phyloP scores from a whole-genome alignment of 2,888 invertebrate genomes.

The Apotomis capreana region DNA sequence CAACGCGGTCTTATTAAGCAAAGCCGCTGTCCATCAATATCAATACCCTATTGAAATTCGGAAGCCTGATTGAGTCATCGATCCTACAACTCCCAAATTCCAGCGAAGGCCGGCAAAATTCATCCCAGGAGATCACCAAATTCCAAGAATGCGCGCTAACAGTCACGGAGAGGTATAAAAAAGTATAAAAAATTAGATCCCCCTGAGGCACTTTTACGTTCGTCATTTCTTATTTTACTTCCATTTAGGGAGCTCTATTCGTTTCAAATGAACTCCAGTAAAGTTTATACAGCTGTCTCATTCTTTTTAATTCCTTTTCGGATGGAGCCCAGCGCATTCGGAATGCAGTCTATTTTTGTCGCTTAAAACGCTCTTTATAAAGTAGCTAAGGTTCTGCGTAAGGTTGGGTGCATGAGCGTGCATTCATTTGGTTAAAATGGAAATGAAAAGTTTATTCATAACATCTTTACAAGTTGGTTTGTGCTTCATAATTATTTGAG shows the following conservation, averaged over 20 bases:
- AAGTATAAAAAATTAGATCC: constrained; percentile 35
- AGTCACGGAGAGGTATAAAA: constrained; percentile 17
- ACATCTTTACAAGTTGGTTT: no score
- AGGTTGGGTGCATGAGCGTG: constrained; percentile 23
- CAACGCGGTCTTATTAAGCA: no score
- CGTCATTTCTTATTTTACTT: constrained; percentile 40
- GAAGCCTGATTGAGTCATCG: constrained; percentile 17
- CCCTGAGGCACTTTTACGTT: constrained; percentile 38
- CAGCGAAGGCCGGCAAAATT: constrained; percentile 16
- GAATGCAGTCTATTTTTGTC: constrained; percentile 43
- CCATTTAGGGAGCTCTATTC: constrained; percentile 41
- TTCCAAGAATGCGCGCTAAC: constrained; percentile 28
- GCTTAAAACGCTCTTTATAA: constrained; percentile 43
- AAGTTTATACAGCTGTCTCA: constrained; percentile 40
- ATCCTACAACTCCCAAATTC: constrained; percentile 24
- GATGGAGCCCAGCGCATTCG: constrained; percentile 34
- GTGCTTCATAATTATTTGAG: no score
- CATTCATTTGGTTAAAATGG: constrained; percentile 4
- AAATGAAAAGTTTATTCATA: not conserved
- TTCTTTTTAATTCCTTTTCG: constrained; percentile 41
- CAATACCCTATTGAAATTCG: constrained; percentile 15
- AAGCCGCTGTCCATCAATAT: not conserved
- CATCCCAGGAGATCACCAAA: constrained; percentile 30
- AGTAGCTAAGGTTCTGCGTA: constrained; percentile 31
- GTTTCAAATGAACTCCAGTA: constrained; percentile 38